Base-by-base conservation (phyloP, 2,113 vertebrate species). In the Athene noctua region DNA sequence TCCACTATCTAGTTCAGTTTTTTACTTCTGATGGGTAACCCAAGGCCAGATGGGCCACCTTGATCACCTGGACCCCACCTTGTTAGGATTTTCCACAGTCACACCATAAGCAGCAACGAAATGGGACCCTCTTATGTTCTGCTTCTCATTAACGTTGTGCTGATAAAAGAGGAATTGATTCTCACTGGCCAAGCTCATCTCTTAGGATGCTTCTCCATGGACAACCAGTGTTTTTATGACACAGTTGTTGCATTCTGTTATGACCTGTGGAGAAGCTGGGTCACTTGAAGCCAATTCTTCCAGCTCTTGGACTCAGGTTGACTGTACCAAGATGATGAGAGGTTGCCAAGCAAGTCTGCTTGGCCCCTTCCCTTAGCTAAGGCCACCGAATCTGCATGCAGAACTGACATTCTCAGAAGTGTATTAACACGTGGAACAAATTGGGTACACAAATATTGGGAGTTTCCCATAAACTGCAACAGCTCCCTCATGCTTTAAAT, bases 81-180 rank as follows among this genome's bases (percentile, higher is more conserved):
- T 51, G 40, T 8, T 10, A 40, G 17, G 36, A 67, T 38, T 71
- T 72, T 59, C 54, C 58, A 92, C 32, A 84, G 51, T 34, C 52
- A 55, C 5, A 55, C 18, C 3, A 3, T 0, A 1, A 80, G 30
- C 54, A 86, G 55, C 49, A 73, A 52, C 0, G 0, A 38, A 67
- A 63, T 1, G 1, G 30, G 61, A 29, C 15, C 13, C 59, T 58
- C 73, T 36, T 29, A 21, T 1, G 7, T 66, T 65, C 57, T 70
- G 49, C 47, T 91, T 66, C 57, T 62, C 51, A 38, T 30, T 62
- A n/a, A 62, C 2, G 1, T 1, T n/a, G 38, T 1, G 5, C 22
- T 85, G 11, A 73, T 5, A 52, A 61, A 58, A 78, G n/a, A 70
- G 11, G 17, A 90, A 71, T 8, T 38, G 18, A 30, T 34, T 86